These are phyloP conservation scores for Salvelinus alpinus DNA, from an alignment of 2,113 vertebrate species.

Conservation along the genomic window DNA sequence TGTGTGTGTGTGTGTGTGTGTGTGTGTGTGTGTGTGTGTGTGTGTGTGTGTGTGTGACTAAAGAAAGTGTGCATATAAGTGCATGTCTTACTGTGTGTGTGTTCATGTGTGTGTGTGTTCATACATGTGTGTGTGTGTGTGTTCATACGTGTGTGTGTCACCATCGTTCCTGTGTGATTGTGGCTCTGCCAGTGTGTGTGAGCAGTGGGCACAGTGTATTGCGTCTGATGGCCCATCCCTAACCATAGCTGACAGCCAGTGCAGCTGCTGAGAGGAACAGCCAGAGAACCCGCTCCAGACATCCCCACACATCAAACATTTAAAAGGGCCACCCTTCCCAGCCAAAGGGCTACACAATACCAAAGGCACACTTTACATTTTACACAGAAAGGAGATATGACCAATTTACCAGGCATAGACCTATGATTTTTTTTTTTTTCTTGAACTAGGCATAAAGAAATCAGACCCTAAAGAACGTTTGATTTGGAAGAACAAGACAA, in stretches of 20 bases:
- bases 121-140: too few relatives aligned
- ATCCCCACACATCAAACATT: slow-evolving; percentile 59
- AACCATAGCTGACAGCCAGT: slow-evolving; percentile 35
- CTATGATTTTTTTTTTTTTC: too few relatives aligned
- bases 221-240: slow-evolving; percentile 17
- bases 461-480: too few relatives aligned
- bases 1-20: too few relatives aligned
- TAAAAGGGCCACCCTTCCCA: slow-evolving; percentile 33
- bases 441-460: too few relatives aligned
- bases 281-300: slow-evolving; percentile 24
- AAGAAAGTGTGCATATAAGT: too few relatives aligned
- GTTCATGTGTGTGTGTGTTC: too few relatives aligned
- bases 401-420: background rate
- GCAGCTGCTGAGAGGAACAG: slow-evolving; percentile 27
- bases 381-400: slow-evolving; percentile 19
- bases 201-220: background rate
- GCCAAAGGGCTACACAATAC: background rate
- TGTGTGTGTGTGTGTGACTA: too few relatives aligned
- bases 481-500: too few relatives aligned
- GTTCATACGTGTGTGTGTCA: too few relatives aligned
- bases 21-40: too few relatives aligned
- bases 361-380: slow-evolving; percentile 1
- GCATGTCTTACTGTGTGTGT: too few relatives aligned
- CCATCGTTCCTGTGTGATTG: background rate
- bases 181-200: background rate